Percentiles rank a stretch among this genome's conserved stretches.
Evolutionary conservation across 2,113 vertebrate genomes (phyloP).

Genomic region (Poeciliopsis occidentalis): DNA sequence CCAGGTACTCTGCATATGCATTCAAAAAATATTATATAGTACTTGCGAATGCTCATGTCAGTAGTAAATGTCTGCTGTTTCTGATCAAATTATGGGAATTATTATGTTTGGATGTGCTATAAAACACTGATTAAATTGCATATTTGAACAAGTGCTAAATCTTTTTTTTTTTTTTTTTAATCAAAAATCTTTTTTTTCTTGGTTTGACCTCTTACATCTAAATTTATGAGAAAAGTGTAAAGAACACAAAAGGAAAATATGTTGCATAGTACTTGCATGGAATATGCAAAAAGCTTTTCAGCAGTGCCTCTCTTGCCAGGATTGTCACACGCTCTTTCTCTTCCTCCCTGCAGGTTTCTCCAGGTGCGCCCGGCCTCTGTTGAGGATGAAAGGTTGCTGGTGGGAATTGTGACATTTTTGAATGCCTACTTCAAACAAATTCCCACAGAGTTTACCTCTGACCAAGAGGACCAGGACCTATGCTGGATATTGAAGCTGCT

Average conservation of each 20-base stretch:
- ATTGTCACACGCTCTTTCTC: conserved; percentile 11
- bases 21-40: not conserved
- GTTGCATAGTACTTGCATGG: not conserved
- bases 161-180: no score
- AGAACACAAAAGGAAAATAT: not conserved
- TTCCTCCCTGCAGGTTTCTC: conserved; percentile 85
- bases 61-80: not conserved
- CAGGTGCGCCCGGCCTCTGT: conserved; percentile 89
- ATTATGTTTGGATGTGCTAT: not conserved
- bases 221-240: not conserved
- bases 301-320: not conserved
- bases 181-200: no score
- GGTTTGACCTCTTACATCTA: no score
- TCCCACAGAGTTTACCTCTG: conserved; percentile 54
- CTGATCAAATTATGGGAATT: not conserved
- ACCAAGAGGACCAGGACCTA: conserved; percentile 79
- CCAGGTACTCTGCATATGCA: conserved; percentile 80
- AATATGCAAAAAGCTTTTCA: conserved; percentile 11
- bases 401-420: conserved; percentile 89
- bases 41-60: not conserved
- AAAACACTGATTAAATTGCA: not conserved
- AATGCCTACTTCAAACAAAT: conserved; percentile 84
- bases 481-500: conserved; percentile 90
- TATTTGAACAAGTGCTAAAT: not conserved
- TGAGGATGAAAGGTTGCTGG: conserved; percentile 92